Conservation (phyloP, 1,140 invertebrate species). For the Ericerus pela region DNA sequence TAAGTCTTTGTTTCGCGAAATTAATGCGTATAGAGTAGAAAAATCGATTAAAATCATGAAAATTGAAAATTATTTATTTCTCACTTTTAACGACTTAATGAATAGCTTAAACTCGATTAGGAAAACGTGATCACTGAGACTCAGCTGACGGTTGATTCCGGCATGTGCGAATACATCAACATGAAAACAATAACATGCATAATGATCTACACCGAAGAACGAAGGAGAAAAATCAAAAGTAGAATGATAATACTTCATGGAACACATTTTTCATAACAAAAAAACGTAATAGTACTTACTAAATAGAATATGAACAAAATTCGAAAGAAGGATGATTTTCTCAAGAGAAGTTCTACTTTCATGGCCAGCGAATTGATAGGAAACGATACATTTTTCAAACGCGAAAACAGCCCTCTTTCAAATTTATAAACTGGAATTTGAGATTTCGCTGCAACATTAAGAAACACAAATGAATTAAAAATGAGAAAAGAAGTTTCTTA, state of each 20-base stretch:
- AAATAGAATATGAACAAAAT: neutral
- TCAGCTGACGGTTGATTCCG: neutral
- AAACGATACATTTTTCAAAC: neutral
- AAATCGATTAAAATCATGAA: too few species aligned
- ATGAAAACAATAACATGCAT: neutral
- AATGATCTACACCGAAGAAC: neutral
- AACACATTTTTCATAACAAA: too few species aligned
- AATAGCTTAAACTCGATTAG: neutral
- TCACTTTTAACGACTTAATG: neutral
- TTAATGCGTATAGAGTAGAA: too few species aligned
- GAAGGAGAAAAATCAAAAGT: neutral
- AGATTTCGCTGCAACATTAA: neutral
- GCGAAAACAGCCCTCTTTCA: neutral
- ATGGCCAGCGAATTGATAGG: neutral
- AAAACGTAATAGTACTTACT: too few species aligned
- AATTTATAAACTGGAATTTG: neutral
- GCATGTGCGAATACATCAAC: neutral
- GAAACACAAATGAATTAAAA: neutral
- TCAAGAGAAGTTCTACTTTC: neutral
- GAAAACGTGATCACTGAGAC: too few species aligned
- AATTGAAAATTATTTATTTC: slow-evolving; percentile 2
- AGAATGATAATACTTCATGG: neutral
- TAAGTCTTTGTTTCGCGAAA: too few species aligned
- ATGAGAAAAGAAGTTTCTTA: too few species aligned
- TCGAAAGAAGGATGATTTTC: neutral